Percentiles rank a stretch among this genome's conserved stretches.
Evolutionary conservation across 2,797 vertebrate genomes (phyloP).

Genomic region (Myoxocephalus aenaeus): DNA sequence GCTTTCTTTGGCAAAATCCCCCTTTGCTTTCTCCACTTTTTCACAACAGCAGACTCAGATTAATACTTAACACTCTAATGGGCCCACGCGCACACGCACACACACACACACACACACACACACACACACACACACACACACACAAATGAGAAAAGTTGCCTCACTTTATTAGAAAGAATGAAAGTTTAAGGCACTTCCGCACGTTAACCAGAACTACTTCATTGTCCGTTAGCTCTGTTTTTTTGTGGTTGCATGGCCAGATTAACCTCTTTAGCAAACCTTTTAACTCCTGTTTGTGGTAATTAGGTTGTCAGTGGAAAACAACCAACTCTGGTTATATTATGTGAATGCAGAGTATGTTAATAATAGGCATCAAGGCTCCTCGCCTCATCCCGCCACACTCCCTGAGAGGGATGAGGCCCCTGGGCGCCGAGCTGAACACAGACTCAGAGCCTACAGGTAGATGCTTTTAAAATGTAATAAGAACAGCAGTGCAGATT

Average conservation of each 20-base stretch:
- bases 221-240: not conserved
- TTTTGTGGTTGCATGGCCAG: not conserved
- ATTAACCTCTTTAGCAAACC: not conserved
- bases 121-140: too few relatives aligned
- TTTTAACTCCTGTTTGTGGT: not conserved
- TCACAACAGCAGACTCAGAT: too few relatives aligned
- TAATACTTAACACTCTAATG: too few relatives aligned
- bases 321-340: not conserved
- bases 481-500: slow-evolving; percentile 1
- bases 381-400: not conserved
- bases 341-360: not conserved
- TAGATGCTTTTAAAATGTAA: slow-evolving; percentile 1
- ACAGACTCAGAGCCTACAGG: not conserved
- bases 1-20: too few relatives aligned
- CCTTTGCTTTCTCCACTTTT: too few relatives aligned
- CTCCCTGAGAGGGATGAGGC: not conserved
- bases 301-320: not conserved
- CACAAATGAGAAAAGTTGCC: too few relatives aligned
- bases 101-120: too few relatives aligned
- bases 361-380: not conserved
- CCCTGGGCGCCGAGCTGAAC: slow-evolving; percentile 1
- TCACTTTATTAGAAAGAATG: not conserved
- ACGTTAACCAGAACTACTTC: not conserved
- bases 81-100: too few relatives aligned
- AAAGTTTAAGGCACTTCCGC: not conserved